Base-by-base conservation (phyloP, 2,113 vertebrate genomes). In the Hymenochirus boettgeri region DNA sequence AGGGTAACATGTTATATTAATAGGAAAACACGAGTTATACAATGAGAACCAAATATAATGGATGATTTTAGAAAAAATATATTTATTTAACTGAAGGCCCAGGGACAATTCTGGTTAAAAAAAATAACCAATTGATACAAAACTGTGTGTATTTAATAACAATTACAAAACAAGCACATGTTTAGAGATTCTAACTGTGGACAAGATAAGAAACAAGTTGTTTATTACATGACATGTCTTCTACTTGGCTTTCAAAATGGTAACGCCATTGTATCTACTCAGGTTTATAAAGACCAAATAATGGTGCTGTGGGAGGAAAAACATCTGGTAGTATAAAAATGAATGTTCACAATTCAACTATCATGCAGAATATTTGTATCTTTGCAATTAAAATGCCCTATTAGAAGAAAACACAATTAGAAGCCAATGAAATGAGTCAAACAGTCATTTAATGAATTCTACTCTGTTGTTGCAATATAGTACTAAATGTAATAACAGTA, bases 271-370 rank as follows among this genome's bases (percentile, higher is more conserved):
- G 29, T 29, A 23, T 2, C 3, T 54, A 7, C 29, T 27, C 26
- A 55, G 31, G 52, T 15, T 18, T 17, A 8, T 29, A 55, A 55
- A 31, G 52, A 27, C 52, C 52, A 55, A 31, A 7, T 29, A 19
- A 29, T 31, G 26, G n/a, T 31, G 26, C 2, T n/a, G 26, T 55
- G n/a, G 52, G 52, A 27, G 52, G 52, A 17, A 55, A 31, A 29
- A 19, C 52, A 55, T 55, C 52, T 55, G 52, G 25, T 55, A 55
- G 11, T 7, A 29, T 55, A n/a, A n/a, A n/a, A n/a, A 55, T 31
- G 8, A 48, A 23, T 48, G 46, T 48, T 48, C 46, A 48, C 18
- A 48, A 15, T 48, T 23, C 7, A 22, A 21, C 19, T 48, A 18
- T 10, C 19, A 22, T 22, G 7, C 3, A 5, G 18, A 48, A 48